Percentiles rank a stretch among this genome's conserved stretches.
These are phyloP conservation scores for Xenopus laevis DNA, from an alignment of 2,113 vertebrate genomes.

Conservation along the genomic window DNA sequence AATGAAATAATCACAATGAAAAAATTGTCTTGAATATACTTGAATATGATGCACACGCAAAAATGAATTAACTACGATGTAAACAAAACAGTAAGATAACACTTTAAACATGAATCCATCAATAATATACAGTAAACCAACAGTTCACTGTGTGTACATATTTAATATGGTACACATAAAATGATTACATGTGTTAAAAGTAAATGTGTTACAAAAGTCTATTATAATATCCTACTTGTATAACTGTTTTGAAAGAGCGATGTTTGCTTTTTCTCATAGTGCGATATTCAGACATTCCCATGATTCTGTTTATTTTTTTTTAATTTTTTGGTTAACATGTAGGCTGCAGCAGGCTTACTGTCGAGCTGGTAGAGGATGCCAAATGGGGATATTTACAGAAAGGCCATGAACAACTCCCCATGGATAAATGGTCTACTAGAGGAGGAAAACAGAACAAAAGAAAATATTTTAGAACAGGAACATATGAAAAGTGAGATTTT, in stretches of 20 bases:
- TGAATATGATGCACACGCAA: conserved; percentile 66
- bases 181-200: conserved; percentile 69
- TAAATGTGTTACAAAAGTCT: conserved; percentile 65
- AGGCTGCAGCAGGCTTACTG: conserved; percentile 85
- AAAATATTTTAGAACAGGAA: conserved; percentile 33
- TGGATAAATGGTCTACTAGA: conserved; percentile 77
- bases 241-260: conserved; percentile 64
- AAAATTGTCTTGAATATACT: conserved; percentile 61
- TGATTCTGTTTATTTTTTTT: conserved; percentile 46
- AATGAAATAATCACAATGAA: conserved; percentile 64
- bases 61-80: conserved; percentile 77
- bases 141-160: conserved; percentile 61
- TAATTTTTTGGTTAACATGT: conserved; percentile 77
- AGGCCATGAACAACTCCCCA: conserved; percentile 81
- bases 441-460: conserved; percentile 44
- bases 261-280: conserved; percentile 51
- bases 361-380: conserved; percentile 78
- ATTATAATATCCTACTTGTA: conserved; percentile 63
- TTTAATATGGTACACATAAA: conserved; percentile 62
- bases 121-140: conserved; percentile 70
- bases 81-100: conserved; percentile 79
- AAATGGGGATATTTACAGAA: conserved; percentile 70
- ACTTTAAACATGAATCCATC: conserved; percentile 75
- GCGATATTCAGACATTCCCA: conserved; percentile 64
- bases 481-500: too few relatives aligned